Evolutionary conservation across 2,797 vertebrate species (phyloP).

Genomic region (Alosa sapidissima): DNA sequence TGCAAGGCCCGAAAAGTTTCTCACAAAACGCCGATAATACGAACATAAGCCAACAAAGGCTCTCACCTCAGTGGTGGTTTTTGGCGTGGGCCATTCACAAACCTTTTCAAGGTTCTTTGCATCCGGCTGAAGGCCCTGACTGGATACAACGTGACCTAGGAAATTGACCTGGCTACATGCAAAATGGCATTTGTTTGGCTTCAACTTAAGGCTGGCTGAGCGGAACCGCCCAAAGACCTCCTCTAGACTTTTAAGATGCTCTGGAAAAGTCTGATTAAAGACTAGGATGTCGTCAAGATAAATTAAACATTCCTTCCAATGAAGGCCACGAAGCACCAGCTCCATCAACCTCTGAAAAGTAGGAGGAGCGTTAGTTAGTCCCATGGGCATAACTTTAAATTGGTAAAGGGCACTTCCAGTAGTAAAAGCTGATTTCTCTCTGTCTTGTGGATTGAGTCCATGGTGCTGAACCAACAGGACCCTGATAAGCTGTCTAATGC

Average conservation of each 20-base stretch:
- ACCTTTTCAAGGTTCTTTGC: neutral
- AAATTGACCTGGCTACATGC: neutral
- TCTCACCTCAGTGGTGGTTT: neutral
- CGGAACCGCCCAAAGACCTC: neutral
- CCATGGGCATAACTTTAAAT: conserved; percentile 30
- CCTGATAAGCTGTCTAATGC: neutral
- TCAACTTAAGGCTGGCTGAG: neutral
- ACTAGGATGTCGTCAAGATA: conserved; percentile 8
- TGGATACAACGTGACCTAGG: neutral
- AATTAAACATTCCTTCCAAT: conserved; percentile 9
- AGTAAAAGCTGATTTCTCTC: conserved; percentile 21
- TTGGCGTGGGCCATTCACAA: neutral
- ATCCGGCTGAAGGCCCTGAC: neutral
- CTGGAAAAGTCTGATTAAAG: neutral
- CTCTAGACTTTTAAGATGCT: neutral
- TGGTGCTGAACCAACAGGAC: neutral
- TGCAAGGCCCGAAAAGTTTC: neutral
- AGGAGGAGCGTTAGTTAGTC: conserved; percentile 16
- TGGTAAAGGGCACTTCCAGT: conserved; percentile 22
- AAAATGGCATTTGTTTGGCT: neutral
- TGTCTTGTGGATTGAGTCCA: neutral
- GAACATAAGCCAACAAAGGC: neutral
- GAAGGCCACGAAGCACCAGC: conserved; percentile 20
- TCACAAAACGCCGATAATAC: neutral
- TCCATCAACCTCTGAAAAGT: conserved; percentile 33